Evolutionary conservation across 2,113 vertebrate species (phyloP).

Genomic region (Neofelis nebulosa): DNA sequence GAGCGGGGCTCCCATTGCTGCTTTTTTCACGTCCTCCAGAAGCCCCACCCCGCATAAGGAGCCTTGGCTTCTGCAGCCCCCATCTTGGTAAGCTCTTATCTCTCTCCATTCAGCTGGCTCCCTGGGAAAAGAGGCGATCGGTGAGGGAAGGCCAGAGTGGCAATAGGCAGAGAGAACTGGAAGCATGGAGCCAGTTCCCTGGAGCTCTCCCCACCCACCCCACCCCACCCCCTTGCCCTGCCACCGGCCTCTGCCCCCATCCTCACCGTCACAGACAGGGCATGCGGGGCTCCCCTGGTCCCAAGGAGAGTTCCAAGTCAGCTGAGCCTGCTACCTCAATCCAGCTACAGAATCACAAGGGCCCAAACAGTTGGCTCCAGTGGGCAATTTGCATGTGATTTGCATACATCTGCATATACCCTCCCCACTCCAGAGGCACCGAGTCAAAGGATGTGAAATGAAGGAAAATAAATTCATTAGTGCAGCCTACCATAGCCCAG

Average conservation of each 20-base stretch:
- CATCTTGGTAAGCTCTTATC: background rate
- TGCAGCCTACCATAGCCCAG: slow-evolving; percentile 44
- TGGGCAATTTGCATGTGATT: slow-evolving; percentile 66
- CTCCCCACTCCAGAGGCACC: slow-evolving; percentile 5
- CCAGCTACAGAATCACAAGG: slow-evolving; percentile 62
- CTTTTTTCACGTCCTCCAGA: background rate
- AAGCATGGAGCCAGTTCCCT: background rate
- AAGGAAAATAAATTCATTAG: slow-evolving; percentile 78
- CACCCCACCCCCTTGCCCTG: background rate
- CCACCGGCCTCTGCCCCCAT: background rate
- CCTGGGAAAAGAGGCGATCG: background rate
- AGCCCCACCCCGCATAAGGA: background rate
- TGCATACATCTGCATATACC: slow-evolving; percentile 74
- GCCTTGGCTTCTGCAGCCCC: background rate
- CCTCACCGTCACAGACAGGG: background rate
- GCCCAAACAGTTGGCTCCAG: slow-evolving; percentile 51
- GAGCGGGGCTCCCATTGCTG: background rate
- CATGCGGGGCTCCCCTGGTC: background rate
- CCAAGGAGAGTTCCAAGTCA: background rate
- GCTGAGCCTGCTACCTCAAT: background rate
- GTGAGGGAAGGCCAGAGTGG: background rate
- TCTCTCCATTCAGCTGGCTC: slow-evolving; percentile 26
- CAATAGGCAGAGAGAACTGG: background rate
- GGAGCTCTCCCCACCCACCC: background rate
- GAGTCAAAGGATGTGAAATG: slow-evolving; percentile 70